Percentiles rank a stretch among this genome's conserved stretches.
Conservation (phyloP, 2,113 vertebrate genomes). For the Turnix velox region DNA sequence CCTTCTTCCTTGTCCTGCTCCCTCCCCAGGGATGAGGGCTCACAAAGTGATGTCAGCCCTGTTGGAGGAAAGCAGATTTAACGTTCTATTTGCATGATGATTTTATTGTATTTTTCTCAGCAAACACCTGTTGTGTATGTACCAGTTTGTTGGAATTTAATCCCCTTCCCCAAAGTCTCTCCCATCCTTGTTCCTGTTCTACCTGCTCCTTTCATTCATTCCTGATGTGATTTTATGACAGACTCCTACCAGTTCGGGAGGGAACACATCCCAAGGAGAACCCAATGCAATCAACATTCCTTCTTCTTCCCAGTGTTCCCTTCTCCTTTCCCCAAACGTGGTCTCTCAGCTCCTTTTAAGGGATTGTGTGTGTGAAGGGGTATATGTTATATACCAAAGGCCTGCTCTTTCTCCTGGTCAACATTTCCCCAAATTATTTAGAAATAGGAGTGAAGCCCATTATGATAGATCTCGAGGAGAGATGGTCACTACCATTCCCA, state of each 20-base stretch:
- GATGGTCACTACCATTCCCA: not conserved
- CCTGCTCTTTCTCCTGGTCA: not conserved
- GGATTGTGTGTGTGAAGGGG: not conserved
- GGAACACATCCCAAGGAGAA: constrained; percentile 51
- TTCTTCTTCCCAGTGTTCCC: not conserved
- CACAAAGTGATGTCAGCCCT: not conserved
- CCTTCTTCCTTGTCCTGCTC: constrained; percentile 46
- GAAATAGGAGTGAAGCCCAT: not conserved
- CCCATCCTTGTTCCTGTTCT: constrained; percentile 18
- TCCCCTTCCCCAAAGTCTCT: not conserved
- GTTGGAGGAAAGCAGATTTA: constrained; percentile 63
- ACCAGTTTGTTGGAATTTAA: constrained; percentile 73
- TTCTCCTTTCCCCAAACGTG: not conserved
- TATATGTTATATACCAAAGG: not conserved
- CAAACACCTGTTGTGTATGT: constrained; percentile 81
- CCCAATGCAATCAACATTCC: constrained; percentile 40
- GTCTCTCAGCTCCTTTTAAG: constrained; percentile 16
- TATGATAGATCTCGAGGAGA: not conserved
- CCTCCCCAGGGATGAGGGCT: not conserved
- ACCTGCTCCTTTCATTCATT: not conserved
- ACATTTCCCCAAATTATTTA: not conserved
- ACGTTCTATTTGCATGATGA: constrained; percentile 77
- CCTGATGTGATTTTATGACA: constrained; percentile 58
- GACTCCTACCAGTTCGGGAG: constrained; percentile 54
- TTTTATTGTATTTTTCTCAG: constrained; percentile 81